A percentile compares a stretch with the other conserved stretches of the same genome.
phyloP scores from a whole-genome alignment of 2,888 invertebrate genomes.

The Trachelus iudaicus region DNA sequence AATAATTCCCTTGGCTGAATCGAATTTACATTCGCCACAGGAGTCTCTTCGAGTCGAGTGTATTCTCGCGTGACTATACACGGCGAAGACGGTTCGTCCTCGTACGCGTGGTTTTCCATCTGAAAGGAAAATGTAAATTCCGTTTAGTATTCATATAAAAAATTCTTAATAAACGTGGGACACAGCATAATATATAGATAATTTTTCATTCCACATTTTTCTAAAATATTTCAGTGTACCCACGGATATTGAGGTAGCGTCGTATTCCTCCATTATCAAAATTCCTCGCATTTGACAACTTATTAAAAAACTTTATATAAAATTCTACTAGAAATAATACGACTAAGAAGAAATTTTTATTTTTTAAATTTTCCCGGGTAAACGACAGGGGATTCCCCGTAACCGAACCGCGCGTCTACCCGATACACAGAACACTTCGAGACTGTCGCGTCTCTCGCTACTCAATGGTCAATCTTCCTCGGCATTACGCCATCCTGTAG shows the following conservation, averaged over 20 bases:
- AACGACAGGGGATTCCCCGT: not conserved
- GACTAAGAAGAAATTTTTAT: not conserved
- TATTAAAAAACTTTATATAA: not conserved
- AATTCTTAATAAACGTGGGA: no score
- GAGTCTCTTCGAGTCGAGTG: not conserved
- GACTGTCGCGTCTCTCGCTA: not conserved
- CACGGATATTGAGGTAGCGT: not conserved
- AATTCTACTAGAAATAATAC: not conserved
- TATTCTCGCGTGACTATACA: not conserved
- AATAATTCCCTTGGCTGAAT: conserved; percentile 11
- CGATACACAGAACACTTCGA: not conserved
- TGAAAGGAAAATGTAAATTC: conserved; percentile 23
- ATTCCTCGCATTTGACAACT: not conserved
- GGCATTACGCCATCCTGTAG: not conserved
- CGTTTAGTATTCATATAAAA: not conserved
- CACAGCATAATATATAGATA: no score
- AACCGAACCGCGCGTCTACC: not conserved
- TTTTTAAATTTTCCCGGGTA: not conserved
- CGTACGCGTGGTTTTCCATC: conserved; percentile 63
- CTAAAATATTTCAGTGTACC: not conserved
- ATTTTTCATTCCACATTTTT: not conserved
- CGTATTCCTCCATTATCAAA: not conserved
- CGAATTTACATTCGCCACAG: not conserved
- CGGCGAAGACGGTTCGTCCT: conserved; percentile 47
- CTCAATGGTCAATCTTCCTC: not conserved